phyloP scores from a whole-genome alignment of 2,113 vertebrate genomes.

The Semnornis frantzii region DNA sequence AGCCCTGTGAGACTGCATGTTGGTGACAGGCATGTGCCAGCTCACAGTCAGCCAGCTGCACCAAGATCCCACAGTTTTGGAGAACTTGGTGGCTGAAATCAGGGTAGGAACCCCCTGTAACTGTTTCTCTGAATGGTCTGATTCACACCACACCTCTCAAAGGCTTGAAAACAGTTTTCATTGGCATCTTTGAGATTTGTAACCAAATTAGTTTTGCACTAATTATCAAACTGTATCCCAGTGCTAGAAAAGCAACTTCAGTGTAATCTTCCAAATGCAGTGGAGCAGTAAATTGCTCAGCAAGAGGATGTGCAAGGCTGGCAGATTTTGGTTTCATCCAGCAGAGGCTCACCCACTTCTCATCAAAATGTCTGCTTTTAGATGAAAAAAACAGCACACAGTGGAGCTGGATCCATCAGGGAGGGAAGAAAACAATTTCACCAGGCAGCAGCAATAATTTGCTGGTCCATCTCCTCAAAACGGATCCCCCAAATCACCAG shows the following conservation, averaged over 20 bases:
- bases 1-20: not conserved
- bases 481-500: not conserved
- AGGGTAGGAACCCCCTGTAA: not conserved
- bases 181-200: constrained; percentile 25
- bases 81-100: not conserved
- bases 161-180: constrained; percentile 13
- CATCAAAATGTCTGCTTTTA: constrained; percentile 9
- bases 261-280: constrained; percentile 29
- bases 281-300: constrained; percentile 45
- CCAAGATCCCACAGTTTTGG: not conserved
- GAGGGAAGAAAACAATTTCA: not conserved
- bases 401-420: not conserved
- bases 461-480: not conserved
- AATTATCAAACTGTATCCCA: not conserved
- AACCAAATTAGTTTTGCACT: constrained; percentile 47
- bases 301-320: not conserved
- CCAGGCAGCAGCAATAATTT: not conserved
- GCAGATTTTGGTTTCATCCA: constrained; percentile 39
- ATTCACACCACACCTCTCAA: not conserved
- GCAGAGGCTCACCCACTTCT: not conserved
- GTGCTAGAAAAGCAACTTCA: not conserved
- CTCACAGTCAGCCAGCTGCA: not conserved
- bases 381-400: not conserved
- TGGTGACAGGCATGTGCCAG: rapidly evolving
- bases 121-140: not conserved